phyloP scores from a whole-genome alignment of 2,113 vertebrate genomes.

The Plectropomus leopardus region DNA sequence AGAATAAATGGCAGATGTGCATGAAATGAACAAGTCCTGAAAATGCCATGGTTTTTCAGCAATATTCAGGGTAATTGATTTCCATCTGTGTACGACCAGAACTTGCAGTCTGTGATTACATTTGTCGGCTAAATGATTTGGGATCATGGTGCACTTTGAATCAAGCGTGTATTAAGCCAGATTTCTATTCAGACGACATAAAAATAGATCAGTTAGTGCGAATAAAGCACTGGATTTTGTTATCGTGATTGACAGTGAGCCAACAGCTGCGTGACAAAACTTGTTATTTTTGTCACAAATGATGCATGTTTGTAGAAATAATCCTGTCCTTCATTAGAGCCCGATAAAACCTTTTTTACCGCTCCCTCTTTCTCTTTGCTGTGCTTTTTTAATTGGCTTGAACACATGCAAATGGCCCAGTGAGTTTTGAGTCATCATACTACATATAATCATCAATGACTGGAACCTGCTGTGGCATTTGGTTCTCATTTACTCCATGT shows the following conservation, averaged over 20 bases:
- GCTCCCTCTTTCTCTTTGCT: constrained; percentile 47
- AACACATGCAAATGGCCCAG: constrained; percentile 74
- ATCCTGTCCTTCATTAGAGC: constrained; percentile 87
- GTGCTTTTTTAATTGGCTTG: constrained; percentile 72
- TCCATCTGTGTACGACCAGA: constrained; percentile 40
- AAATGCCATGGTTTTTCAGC: background rate
- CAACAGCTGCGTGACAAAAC: constrained; percentile 87
- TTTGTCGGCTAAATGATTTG: constrained; percentile 52
- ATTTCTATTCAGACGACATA: constrained; percentile 62
- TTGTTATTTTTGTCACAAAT: constrained; percentile 90
- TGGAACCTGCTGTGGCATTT: constrained; percentile 72
- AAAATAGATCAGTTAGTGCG: constrained; percentile 79
- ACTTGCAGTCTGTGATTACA: constrained; percentile 52
- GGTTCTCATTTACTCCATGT: constrained; percentile 73
- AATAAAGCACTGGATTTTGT: constrained; percentile 85
- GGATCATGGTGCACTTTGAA: constrained; percentile 54
- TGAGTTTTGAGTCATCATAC: constrained; percentile 58
- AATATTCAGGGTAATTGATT: constrained; percentile 47
- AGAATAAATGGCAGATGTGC: constrained; percentile 36
- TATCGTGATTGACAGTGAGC: constrained; percentile 90
- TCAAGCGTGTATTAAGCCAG: constrained; percentile 32
- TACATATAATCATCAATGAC: constrained; percentile 62
- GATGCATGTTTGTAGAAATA: constrained; percentile 92
- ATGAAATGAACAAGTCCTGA: constrained; percentile 20
- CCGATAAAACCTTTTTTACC: constrained; percentile 78